Conservation (phyloP, 2,113 vertebrate species). For the Oryzias celebensis region DNA sequence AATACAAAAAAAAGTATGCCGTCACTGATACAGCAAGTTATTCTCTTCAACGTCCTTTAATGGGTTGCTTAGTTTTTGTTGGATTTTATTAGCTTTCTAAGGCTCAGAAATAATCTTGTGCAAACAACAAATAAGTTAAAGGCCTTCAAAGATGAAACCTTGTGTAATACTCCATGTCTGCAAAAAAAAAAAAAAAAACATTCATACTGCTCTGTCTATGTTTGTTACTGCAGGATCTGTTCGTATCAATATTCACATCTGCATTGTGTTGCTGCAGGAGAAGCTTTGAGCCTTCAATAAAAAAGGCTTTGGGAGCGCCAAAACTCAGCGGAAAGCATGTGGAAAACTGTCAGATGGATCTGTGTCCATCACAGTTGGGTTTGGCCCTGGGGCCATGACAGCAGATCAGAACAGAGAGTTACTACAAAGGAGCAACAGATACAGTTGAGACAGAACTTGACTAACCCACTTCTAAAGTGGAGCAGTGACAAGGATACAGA, state of each 20-base stretch:
- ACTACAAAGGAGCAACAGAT: conserved; percentile 61
- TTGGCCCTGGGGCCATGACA: conserved; percentile 52
- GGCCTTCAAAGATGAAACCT: too few relatives aligned
- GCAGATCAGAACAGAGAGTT: conserved; percentile 61
- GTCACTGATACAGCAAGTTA: too few relatives aligned
- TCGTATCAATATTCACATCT: conserved; percentile 40
- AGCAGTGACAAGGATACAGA: conserved; percentile 34
- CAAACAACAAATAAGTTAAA: too few relatives aligned
- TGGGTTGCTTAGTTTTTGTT: too few relatives aligned
- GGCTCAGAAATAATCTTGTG: too few relatives aligned
- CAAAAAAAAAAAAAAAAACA: conserved; percentile 1
- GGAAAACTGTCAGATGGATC: conserved; percentile 67
- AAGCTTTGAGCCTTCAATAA: conserved; percentile 51
- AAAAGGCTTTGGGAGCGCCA: conserved; percentile 52
- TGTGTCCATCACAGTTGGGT: conserved; percentile 61
- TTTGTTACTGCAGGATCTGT: conserved; percentile 26
- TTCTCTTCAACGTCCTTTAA: too few relatives aligned
- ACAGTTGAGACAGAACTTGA: conserved; percentile 42
- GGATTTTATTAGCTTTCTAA: too few relatives aligned
- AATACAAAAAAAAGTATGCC: too few relatives aligned
- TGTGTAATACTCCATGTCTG: background rate
- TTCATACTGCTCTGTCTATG: conserved; percentile 2
- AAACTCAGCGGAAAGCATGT: conserved; percentile 43
- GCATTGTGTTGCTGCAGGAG: conserved; percentile 44
- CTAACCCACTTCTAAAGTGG: conserved; percentile 66